Conservation (phyloP, 2,797 vertebrate species). For the Peromyscus eremicus region DNA sequence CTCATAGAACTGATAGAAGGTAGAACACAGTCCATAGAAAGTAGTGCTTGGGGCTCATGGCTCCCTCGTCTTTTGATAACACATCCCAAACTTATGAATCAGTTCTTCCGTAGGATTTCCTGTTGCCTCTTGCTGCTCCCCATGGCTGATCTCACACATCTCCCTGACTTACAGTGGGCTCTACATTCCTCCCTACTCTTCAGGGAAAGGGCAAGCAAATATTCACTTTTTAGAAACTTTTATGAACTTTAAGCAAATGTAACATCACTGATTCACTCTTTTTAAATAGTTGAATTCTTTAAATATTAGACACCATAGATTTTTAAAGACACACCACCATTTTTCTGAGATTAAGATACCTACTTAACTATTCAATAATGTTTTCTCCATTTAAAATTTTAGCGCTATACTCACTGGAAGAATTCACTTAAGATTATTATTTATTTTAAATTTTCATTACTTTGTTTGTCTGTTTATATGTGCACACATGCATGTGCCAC, state of each 20-base stretch:
- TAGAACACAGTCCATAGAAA: background rate
- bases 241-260: background rate
- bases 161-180: background rate
- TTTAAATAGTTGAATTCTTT: conserved; percentile 6
- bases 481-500: background rate
- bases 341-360: conserved; percentile 24
- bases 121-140: background rate
- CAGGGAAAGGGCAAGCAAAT: background rate
- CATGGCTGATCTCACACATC: background rate
- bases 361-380: conserved; percentile 4
- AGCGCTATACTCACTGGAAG: background rate
- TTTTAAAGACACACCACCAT: background rate
- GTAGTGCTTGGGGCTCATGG: background rate
- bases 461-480: background rate
- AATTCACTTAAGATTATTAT: conserved; percentile 20
- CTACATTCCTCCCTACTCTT: background rate
- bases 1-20: background rate
- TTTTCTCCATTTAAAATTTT: conserved; percentile 42
- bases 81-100: background rate
- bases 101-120: background rate
- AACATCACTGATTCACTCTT: background rate
- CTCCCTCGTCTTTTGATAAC: background rate
- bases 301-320: background rate
- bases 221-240: background rate
- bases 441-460: background rate